A percentile compares a stretch with the other conserved stretches of the same genome.
phyloP scores from a whole-genome alignment of 2,888 invertebrate species.

The Agrochola litura region DNA sequence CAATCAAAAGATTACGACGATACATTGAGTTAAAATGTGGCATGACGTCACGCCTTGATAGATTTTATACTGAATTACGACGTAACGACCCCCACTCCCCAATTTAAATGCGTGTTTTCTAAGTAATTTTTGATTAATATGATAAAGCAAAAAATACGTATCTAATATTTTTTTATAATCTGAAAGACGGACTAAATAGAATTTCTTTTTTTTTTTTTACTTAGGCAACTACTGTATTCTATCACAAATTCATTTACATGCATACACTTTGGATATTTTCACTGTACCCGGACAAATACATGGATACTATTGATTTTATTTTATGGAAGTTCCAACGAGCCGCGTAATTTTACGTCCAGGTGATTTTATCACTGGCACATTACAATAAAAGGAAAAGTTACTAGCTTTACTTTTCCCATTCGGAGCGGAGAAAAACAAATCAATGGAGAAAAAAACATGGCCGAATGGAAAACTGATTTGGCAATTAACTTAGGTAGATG shows the following conservation, averaged over 20 bases:
- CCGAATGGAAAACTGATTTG: not conserved
- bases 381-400: constrained; percentile 40
- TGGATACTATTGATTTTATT: constrained; percentile 45
- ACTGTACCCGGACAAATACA: constrained; percentile 8
- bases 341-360: constrained; percentile 54
- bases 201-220: too few species aligned
- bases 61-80: too few species aligned
- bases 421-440: not conserved
- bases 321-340: constrained; percentile 32
- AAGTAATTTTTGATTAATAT: too few species aligned
- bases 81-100: too few species aligned
- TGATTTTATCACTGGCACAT: constrained; percentile 55
- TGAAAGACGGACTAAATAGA: too few species aligned
- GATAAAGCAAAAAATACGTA: too few species aligned
- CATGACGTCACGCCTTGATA: too few species aligned
- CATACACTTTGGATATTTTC: not conserved
- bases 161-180: too few species aligned
- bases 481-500: not conserved
- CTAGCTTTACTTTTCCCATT: constrained; percentile 21
- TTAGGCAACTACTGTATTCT: not conserved
- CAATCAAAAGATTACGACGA: too few species aligned
- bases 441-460: constrained; percentile 24
- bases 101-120: too few species aligned
- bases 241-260: not conserved
- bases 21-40: too few species aligned